phyloP scores from a whole-genome alignment of 2,113 vertebrate genomes.

The Sturnira hondurensis region DNA sequence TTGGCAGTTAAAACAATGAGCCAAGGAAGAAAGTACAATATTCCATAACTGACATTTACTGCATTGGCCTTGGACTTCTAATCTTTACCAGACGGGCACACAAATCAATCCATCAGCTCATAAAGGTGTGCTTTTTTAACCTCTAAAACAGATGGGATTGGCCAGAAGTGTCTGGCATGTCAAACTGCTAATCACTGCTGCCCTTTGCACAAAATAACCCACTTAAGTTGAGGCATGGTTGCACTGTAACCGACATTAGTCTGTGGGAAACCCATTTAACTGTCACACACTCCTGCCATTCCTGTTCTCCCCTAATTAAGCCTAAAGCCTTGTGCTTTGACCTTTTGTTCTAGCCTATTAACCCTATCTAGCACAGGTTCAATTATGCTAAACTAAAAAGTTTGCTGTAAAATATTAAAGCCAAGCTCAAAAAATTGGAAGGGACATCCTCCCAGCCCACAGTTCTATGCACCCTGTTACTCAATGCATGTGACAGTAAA shows the following conservation, averaged over 20 bases:
- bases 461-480: conserved; percentile 20
- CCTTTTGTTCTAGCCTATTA: conserved; percentile 88
- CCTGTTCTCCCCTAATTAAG: conserved; percentile 88
- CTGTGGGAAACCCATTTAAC: conserved; percentile 89
- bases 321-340: conserved; percentile 87
- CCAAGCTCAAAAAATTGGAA: conserved; percentile 62
- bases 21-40: conserved; percentile 78
- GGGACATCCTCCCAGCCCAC: conserved; percentile 35
- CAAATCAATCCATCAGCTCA: conserved; percentile 97
- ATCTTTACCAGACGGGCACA: conserved; percentile 93
- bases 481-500: not conserved
- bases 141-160: conserved; percentile 94
- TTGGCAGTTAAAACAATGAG: conserved; percentile 81
- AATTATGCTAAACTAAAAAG: conserved; percentile 84
- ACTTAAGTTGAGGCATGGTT: conserved; percentile 93
- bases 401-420: conserved; percentile 82
- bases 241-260: conserved; percentile 86
- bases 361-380: conserved; percentile 86
- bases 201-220: conserved; percentile 90
- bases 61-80: conserved; percentile 94
- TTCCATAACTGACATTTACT: conserved; percentile 87
- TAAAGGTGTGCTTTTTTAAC: conserved; percentile 95
- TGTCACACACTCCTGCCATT: conserved; percentile 85
- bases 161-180: conserved; percentile 94
- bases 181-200: conserved; percentile 89